Conservation (phyloP, 2,797 vertebrate genomes). For the Botia kubotai region DNA sequence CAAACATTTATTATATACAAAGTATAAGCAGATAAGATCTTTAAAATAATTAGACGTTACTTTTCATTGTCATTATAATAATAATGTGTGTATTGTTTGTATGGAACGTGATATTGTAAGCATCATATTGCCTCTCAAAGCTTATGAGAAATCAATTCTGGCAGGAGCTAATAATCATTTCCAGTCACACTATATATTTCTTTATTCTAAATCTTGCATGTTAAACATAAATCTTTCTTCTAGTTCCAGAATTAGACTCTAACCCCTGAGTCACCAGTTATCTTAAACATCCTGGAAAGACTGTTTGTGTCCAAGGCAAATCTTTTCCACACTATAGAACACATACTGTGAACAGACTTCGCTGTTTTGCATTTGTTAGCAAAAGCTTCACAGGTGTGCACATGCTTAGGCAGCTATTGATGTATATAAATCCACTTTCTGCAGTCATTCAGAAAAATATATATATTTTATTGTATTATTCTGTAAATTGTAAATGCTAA, state of each 20-base stretch:
- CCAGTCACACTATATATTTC: background rate
- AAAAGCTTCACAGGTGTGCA: slow-evolving; percentile 1
- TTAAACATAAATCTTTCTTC: slow-evolving; percentile 9
- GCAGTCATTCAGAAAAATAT: background rate
- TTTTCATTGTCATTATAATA: too few relatives aligned
- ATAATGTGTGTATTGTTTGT: too few relatives aligned
- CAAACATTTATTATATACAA: background rate
- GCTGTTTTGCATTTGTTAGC: slow-evolving; percentile 40
- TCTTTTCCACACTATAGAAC: slow-evolving; percentile 23
- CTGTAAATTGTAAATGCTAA: background rate
- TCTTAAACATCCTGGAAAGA: background rate
- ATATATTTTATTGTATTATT: too few relatives aligned
- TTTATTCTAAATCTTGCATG: background rate
- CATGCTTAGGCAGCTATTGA: background rate
- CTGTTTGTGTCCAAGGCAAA: background rate
- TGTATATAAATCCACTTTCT: slow-evolving; percentile 5
- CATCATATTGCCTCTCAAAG: too few relatives aligned
- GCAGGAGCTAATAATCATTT: background rate
- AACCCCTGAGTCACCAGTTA: slow-evolving; percentile 11
- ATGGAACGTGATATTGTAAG: too few relatives aligned
- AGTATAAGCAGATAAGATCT: background rate
- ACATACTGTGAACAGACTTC: too few relatives aligned
- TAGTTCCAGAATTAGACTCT: slow-evolving; percentile 21
- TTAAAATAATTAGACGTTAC: background rate
- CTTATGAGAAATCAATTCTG: background rate